Evolutionary conservation across 2,888 invertebrate genomes (phyloP).

Genomic region (Melanargia galathea): DNA sequence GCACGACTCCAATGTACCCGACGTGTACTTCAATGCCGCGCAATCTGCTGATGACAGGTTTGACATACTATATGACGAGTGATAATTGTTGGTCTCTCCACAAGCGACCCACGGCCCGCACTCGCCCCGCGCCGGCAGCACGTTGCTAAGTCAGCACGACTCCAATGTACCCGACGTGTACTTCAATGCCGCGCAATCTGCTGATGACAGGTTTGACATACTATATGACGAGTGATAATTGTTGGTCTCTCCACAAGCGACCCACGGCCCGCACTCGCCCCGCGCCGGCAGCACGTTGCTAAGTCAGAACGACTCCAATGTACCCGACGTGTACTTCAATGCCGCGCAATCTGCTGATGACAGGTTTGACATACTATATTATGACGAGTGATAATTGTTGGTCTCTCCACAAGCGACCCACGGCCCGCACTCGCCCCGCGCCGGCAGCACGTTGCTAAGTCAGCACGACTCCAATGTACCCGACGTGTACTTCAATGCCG

Average conservation of each 20-base stretch:
- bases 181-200: slow-evolving; percentile 68
- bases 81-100: slow-evolving; percentile 74
- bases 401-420: slow-evolving; percentile 76
- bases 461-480: neutral
- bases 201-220: slow-evolving; percentile 67
- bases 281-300: slow-evolving; percentile 73
- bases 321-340: slow-evolving; percentile 75
- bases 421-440: slow-evolving; percentile 72
- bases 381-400: slow-evolving; percentile 68
- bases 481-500: neutral
- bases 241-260: slow-evolving; percentile 75
- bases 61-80: slow-evolving; percentile 48
- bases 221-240: too few species aligned
- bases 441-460: slow-evolving; percentile 65
- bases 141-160: slow-evolving; percentile 73
- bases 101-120: slow-evolving; percentile 75
- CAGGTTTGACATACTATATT: slow-evolving; percentile 49
- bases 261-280: slow-evolving; percentile 72
- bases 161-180: slow-evolving; percentile 73
- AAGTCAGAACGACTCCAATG: slow-evolving; percentile 72
- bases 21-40: slow-evolving; percentile 73
- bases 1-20: slow-evolving; percentile 71
- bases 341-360: slow-evolving; percentile 67
- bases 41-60: slow-evolving; percentile 68
- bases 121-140: slow-evolving; percentile 73